A percentile compares a stretch with the other conserved stretches of the same genome.
Conservation (phyloP, 30 jellyfish, hydroid and myxozoan species). For the Calvadosia cruxmelitensis region DNA sequence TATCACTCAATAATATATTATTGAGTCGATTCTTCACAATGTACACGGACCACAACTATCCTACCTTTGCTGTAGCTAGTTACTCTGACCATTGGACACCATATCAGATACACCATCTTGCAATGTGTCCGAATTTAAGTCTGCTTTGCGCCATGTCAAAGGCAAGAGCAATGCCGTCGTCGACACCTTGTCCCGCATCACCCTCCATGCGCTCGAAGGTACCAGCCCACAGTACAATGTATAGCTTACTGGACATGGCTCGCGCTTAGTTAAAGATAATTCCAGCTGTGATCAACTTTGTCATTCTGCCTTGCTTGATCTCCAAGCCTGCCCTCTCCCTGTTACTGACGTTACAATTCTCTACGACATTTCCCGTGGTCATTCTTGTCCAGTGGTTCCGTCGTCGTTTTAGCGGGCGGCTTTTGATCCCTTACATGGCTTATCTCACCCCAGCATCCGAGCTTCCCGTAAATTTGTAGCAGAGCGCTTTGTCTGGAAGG, state of each 20-base stretch:
- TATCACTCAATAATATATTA: too few species aligned
- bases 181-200: conserved; percentile 13
- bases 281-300: neutral
- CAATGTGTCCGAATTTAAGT: neutral
- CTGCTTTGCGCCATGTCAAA: conserved; percentile 1
- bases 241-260: neutral
- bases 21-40: too few species aligned
- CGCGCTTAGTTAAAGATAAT: neutral
- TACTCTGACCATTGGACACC: too few species aligned
- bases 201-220: neutral
- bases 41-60: too few species aligned
- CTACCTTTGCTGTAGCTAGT: too few species aligned
- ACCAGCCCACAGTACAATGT: too few species aligned
- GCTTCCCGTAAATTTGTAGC: conserved; percentile 5
- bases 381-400: too few species aligned
- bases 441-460: conserved; percentile 13
- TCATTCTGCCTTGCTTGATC: conserved; percentile 1
- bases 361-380: conserved; percentile 6
- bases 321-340: neutral
- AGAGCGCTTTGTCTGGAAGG: conserved; percentile 11
- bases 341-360: too few species aligned
- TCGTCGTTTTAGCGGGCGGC: neutral
- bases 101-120: too few species aligned
- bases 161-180: conserved; percentile 9
- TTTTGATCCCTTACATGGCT: neutral